Evolutionary conservation across 2,888 invertebrate genomes (phyloP).

Genomic region (Pinctada fucata): DNA sequence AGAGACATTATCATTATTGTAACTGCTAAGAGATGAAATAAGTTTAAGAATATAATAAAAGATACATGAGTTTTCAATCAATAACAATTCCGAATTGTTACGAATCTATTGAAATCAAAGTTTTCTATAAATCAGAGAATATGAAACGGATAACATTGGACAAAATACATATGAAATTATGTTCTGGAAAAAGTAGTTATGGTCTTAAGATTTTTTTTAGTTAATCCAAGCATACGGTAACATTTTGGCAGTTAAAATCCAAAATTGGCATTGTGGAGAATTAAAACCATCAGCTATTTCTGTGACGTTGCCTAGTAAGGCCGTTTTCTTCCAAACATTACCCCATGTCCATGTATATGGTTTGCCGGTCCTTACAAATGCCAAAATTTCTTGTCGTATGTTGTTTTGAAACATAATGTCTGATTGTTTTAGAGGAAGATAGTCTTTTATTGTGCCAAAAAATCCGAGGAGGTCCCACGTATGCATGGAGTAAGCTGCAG

Average conservation of each 20-base stretch:
- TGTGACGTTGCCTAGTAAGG: conserved; percentile 47
- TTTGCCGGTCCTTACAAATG: conserved; percentile 53
- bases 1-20: no score
- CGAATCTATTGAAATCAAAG: no score
- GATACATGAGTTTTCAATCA: no score
- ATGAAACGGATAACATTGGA: no score
- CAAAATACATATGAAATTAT: no score
- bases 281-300: conserved; percentile 43
- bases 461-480: conserved; percentile 61
- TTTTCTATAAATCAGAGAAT: no score
- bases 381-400: conserved; percentile 52
- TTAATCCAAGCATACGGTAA: conserved; percentile 65
- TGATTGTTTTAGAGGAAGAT: conserved; percentile 32
- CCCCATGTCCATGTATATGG: conserved; percentile 47
- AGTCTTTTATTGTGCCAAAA: conserved; percentile 48
- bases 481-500: conserved; percentile 56
- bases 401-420: conserved; percentile 50
- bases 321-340: conserved; percentile 35
- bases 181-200: no score
- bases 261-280: conserved; percentile 56
- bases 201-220: conserved; percentile 21
- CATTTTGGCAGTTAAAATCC: conserved; percentile 53
- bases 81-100: no score
- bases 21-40: no score
- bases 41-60: no score